Evolutionary conservation across 2,113 vertebrate genomes (phyloP).

Genomic region (Marmota flaviventris): DNA sequence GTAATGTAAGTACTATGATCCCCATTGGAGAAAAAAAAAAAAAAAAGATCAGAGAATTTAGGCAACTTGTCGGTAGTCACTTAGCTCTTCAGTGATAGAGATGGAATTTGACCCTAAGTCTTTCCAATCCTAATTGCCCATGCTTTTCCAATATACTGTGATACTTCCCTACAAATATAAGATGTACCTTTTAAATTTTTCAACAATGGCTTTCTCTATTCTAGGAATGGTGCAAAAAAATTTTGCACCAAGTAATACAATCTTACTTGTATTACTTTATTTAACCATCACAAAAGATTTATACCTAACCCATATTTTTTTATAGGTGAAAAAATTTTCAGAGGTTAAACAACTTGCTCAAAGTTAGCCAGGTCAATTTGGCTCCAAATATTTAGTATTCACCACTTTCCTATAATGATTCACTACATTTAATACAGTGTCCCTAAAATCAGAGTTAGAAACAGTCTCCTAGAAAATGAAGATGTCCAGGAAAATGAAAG

Average conservation of each 20-base stretch:
- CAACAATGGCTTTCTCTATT: background rate
- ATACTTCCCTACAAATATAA: background rate
- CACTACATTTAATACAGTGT: background rate
- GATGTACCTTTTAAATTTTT: background rate
- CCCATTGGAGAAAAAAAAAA: background rate
- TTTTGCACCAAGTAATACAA: too few species aligned
- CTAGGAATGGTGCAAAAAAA: background rate
- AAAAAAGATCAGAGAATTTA: background rate
- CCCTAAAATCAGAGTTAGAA: conserved; percentile 40
- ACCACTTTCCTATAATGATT: background rate
- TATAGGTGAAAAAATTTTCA: conserved; percentile 19
- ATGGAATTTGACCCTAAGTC: background rate
- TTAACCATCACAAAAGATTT: background rate
- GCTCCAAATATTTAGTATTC: conserved; percentile 17
- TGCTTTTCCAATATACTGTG: conserved; percentile 6
- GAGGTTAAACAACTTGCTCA: conserved; percentile 5
- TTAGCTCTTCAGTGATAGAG: background rate
- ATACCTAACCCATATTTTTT: background rate
- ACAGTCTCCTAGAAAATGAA: conserved; percentile 35
- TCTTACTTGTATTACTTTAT: background rate
- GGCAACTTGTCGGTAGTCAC: background rate
- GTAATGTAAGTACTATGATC: background rate
- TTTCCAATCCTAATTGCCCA: background rate
- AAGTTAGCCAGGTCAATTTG: background rate
- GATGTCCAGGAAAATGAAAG: background rate